These are phyloP conservation scores for Pelagia noctiluca DNA, from an alignment of 30 jellyfish, hydroid and myxozoan genomes.

Conservation along the genomic window DNA sequence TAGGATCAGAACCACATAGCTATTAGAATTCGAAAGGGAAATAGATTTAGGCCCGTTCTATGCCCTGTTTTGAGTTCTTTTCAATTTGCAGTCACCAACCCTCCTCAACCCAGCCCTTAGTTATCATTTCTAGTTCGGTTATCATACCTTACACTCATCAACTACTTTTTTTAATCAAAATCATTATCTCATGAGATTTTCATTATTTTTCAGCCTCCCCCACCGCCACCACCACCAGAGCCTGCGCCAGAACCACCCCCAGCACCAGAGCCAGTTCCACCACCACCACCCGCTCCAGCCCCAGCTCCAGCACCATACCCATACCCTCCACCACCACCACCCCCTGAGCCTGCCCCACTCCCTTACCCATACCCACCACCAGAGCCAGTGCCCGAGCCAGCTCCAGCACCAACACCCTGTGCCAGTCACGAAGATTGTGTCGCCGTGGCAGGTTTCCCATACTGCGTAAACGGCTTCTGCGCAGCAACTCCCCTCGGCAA, in stretches of 20 bases:
- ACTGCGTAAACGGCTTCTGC: constrained; percentile 32
- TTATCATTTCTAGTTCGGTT: neutral
- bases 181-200: no score
- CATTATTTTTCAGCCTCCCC: neutral
- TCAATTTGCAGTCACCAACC: no score
- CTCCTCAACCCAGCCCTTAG: no score
- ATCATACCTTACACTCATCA: neutral
- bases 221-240: constrained; percentile 66
- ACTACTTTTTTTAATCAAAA: neutral
- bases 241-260: no score
- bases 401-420: constrained; percentile 73
- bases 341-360: constrained; percentile 42
- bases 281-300: constrained; percentile 37
- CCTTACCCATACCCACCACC: constrained; percentile 55
- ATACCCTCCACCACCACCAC: constrained; percentile 23
- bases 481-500: constrained; percentile 34
- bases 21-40: no score
- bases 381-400: constrained; percentile 41
- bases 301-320: constrained; percentile 45
- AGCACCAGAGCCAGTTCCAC: constrained; percentile 36
- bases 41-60: no score
- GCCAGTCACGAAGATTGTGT: constrained; percentile 25
- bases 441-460: constrained; percentile 25
- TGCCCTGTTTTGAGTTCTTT: no score
- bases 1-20: no score